Evolutionary conservation across 2,888 invertebrate genomes (phyloP).

Genomic region (Eustalomyia histrio): DNA sequence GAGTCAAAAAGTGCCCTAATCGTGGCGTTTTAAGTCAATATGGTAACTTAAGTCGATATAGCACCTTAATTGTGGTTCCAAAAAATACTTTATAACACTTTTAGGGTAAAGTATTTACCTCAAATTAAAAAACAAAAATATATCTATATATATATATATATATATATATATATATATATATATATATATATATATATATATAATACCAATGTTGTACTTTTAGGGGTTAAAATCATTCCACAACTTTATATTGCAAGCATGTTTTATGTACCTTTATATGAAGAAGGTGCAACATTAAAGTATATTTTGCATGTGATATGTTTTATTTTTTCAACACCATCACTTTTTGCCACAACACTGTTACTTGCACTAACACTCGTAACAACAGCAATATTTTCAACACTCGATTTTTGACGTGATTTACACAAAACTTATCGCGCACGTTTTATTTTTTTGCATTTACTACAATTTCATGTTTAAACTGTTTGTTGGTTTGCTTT

Average conservation of each 20-base stretch:
- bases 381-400: slow-evolving; percentile 61
- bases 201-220: no score
- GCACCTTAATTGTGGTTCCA: no score
- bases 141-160: no score
- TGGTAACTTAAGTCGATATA: no score
- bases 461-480: slow-evolving; percentile 57
- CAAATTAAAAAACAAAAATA: no score
- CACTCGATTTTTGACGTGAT: slow-evolving; percentile 74
- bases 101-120: no score
- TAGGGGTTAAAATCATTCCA: neutral
- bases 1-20: no score
- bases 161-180: no score
- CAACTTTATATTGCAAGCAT: slow-evolving; percentile 8
- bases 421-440: slow-evolving; percentile 76
- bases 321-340: slow-evolving; percentile 52
- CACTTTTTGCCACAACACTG: slow-evolving; percentile 25
- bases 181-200: no score
- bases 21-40: no score
- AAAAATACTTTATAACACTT: no score
- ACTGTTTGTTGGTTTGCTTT: slow-evolving; percentile 22
- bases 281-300: slow-evolving; percentile 60
- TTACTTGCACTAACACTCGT: neutral
- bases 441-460: slow-evolving; percentile 71
- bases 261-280: slow-evolving; percentile 42
- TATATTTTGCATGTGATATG: slow-evolving; percentile 58